Percentiles rank a stretch among this genome's conserved stretches.
phyloP scores from a whole-genome alignment of 2,888 invertebrate species.

The Drosophila longiperda region DNA sequence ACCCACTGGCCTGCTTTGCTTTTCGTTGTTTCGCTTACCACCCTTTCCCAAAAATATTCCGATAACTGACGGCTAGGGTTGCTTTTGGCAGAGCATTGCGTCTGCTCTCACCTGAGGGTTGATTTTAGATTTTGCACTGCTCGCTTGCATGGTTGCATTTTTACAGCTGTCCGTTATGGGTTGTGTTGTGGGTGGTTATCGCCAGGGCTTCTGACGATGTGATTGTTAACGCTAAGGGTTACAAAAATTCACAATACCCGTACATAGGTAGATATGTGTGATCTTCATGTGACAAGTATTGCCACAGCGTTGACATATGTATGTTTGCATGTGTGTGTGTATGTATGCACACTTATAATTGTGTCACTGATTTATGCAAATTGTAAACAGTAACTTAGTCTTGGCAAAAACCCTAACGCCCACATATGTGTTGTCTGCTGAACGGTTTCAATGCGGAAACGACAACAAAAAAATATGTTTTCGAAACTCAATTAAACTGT shows the following conservation, averaged over 20 bases:
- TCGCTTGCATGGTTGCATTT: slow-evolving; percentile 53
- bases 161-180: slow-evolving; percentile 52
- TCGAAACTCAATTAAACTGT: slow-evolving; percentile 30
- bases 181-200: slow-evolving; percentile 35
- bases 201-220: slow-evolving; percentile 39
- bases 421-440: slow-evolving; percentile 21
- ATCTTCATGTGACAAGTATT: slow-evolving; percentile 25
- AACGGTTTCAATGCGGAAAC: slow-evolving; percentile 42
- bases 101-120: slow-evolving; percentile 34
- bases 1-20: slow-evolving; percentile 41
- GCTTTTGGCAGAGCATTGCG: slow-evolving; percentile 6
- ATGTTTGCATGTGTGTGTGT: background rate
- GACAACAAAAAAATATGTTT: slow-evolving; percentile 13
- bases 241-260: slow-evolving; percentile 1
- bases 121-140: slow-evolving; percentile 24
- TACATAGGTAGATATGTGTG: background rate
- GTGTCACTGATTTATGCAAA: slow-evolving; percentile 22
- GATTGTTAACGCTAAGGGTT: slow-evolving; percentile 13
- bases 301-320: slow-evolving; percentile 3
- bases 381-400: slow-evolving; percentile 25
- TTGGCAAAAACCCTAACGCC: slow-evolving; percentile 37
- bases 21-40: slow-evolving; percentile 17
- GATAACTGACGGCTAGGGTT: slow-evolving; percentile 37
- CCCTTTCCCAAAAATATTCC: slow-evolving; percentile 41
- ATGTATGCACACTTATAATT: background rate